phyloP scores from a whole-genome alignment of 2,888 invertebrate species.

The Lithosia quadra region DNA sequence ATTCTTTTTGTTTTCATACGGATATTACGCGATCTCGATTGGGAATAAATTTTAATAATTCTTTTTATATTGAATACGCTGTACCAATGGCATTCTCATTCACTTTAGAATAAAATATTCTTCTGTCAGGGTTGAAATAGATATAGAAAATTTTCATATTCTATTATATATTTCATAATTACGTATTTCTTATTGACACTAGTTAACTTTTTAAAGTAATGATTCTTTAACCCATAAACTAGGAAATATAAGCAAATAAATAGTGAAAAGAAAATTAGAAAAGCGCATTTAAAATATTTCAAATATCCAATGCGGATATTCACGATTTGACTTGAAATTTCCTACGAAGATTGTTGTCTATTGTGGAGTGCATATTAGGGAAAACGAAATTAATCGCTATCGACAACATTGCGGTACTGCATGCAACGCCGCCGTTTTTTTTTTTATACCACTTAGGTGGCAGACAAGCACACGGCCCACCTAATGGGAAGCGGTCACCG shows the following conservation, averaged over 20 bases:
- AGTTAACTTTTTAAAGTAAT: neutral
- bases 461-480: no score
- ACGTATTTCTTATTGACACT: neutral
- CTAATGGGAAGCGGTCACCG: no score
- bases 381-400: neutral
- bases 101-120: neutral
- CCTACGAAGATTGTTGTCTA: neutral
- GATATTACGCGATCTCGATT: neutral
- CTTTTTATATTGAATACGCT: neutral
- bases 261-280: neutral
- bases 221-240: no score
- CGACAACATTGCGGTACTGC: neutral
- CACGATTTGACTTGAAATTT: slow-evolving; percentile 1
- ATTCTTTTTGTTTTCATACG: neutral
- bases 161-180: no score
- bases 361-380: neutral
- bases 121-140: neutral
- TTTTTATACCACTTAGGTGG: no score
- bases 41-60: neutral
- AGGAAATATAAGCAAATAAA: no score
- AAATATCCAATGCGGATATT: neutral
- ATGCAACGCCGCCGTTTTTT: neutral
- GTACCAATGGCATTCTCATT: neutral
- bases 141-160: neutral
- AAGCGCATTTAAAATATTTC: neutral